Evolutionary conservation across 2,113 vertebrate species (phyloP).

Genomic region (Cricetomys ansorgei): DNA sequence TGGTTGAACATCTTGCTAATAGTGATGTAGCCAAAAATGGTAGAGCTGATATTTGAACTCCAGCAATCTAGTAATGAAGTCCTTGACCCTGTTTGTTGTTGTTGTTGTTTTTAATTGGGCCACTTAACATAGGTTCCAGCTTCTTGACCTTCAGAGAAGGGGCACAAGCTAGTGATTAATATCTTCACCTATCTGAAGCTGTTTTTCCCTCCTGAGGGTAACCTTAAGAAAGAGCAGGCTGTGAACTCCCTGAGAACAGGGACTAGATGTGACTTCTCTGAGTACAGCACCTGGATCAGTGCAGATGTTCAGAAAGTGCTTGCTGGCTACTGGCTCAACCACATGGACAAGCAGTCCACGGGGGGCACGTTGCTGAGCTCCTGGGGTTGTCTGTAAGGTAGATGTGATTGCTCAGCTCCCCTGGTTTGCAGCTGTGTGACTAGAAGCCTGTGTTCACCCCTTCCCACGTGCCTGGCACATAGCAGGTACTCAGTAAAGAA

Average conservation of each 20-base stretch:
- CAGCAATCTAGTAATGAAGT: not conserved
- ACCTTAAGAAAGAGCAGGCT: not conserved
- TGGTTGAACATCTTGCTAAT: not conserved
- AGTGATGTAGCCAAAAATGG: not conserved
- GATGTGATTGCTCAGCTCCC: not conserved
- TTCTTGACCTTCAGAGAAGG: not conserved
- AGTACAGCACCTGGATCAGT: not conserved
- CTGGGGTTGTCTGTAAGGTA: not conserved
- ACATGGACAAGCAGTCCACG: not conserved
- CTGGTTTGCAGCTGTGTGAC: not conserved
- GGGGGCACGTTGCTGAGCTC: not conserved
- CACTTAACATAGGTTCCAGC: not conserved
- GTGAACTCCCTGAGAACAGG: not conserved
- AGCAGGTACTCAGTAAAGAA: constrained; percentile 19
- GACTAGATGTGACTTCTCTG: not conserved
- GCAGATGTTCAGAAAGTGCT: not conserved
- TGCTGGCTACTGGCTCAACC: not conserved
- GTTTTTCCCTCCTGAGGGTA: not conserved
- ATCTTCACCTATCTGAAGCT: not conserved
- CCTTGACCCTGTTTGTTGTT: not conserved
- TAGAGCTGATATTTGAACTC: not conserved
- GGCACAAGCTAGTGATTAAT: not conserved
- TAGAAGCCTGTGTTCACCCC: not conserved
- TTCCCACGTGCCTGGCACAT: not conserved
- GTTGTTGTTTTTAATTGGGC: not conserved